Base-by-base conservation (phyloP, 1,140 invertebrate species). In the Formica selysi region DNA sequence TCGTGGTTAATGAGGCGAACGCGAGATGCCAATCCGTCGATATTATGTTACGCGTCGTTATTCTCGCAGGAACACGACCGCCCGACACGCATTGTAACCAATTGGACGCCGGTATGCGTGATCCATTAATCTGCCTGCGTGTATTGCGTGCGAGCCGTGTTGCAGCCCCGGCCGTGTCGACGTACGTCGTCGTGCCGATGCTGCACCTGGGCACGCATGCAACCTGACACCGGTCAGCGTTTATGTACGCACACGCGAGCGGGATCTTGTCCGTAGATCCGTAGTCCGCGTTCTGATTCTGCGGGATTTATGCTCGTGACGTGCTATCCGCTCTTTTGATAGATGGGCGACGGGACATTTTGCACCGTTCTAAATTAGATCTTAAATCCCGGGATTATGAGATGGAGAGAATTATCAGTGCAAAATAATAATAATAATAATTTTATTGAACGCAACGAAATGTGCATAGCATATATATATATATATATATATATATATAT, bases 1-100 rank as follows among this genome's bases (percentile, higher is more conserved):
- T 65, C 81, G 13, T 76, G 68, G 48, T 87, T 76, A 83, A 90
- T 87, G 91, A 85, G 70, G 87, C 90, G 86, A 89, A 86, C 87
- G 89, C 84, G 85, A 90, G 91, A 89, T 83, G 87, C 90, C 90
- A 87, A 91, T 91, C 87, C 90, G 80, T 89, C 85, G 89, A 91
- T 92, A 91, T 92, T 92, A 91, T 88, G 87, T 90, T 90, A 87
- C 85, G 73, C 79, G 88, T 85, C 78, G 88, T 86, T 89, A 89
- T 89, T 89, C 88, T 86, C 85, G 74, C 68, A 79, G 85, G 61
- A 71, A 87, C 79, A 86, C 73, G 59, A 57, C 85, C 44, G 87
- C 62, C 73, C 87, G 76, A 86, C 88, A 59, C 48, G 88, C 87
- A 86, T 83, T 89, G 88, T 81, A 89, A 89, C 85, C 87, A 89